These are phyloP conservation scores for Latheticus oryzae DNA, from an alignment of 2,888 invertebrate species.

Conservation along the genomic window DNA sequence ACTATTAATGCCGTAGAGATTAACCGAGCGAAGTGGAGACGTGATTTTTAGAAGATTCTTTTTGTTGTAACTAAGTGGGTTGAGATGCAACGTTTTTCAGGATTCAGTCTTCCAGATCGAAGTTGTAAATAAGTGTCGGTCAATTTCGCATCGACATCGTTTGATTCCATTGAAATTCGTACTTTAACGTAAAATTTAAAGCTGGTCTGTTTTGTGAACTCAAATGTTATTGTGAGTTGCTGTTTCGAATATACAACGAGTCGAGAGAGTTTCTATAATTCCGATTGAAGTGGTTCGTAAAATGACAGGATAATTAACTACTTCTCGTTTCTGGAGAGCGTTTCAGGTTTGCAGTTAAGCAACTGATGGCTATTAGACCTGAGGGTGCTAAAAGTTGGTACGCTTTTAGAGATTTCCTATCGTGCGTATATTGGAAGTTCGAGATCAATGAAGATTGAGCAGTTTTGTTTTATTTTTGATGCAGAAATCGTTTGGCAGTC, in stretches of 20 bases:
- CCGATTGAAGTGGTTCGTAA: too few relatives aligned
- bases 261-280: too few relatives aligned
- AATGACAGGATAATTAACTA: too few relatives aligned
- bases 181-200: constrained; percentile 14
- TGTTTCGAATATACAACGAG: too few relatives aligned
- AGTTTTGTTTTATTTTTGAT: constrained; percentile 17
- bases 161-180: constrained; percentile 23
- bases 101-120: constrained; percentile 6
- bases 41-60: constrained; percentile 36
- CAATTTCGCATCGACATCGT: too few relatives aligned
- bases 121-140: constrained; percentile 3
- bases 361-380: too few relatives aligned
- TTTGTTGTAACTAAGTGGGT: constrained; percentile 17
- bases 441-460: constrained; percentile 13
- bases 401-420: too few relatives aligned
- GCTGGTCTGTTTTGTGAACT: too few relatives aligned
- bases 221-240: too few relatives aligned
- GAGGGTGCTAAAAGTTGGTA: too few relatives aligned
- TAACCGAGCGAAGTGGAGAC: constrained; percentile 41
- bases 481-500: constrained; percentile 23
- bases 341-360: too few relatives aligned
- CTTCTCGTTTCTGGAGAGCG: too few relatives aligned
- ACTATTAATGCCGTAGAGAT: constrained; percentile 44
- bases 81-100: constrained; percentile 6
- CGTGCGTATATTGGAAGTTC: not conserved